Evolutionary conservation across 2,888 invertebrate genomes (phyloP).

Genomic region (Smittia sp.): DNA sequence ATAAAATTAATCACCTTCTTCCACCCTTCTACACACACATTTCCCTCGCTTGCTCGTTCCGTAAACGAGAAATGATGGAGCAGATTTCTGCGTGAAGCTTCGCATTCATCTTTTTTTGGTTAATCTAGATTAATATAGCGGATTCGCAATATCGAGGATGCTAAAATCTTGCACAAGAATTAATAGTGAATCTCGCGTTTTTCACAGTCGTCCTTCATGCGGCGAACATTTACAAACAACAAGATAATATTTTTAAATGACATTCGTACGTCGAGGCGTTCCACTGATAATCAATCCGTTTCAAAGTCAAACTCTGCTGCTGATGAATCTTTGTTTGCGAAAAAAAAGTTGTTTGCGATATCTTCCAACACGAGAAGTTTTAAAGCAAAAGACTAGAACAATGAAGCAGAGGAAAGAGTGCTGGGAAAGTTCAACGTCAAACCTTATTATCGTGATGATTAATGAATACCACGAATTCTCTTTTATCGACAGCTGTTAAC

Average conservation of each 20-base stretch:
- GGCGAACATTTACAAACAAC: too few relatives aligned
- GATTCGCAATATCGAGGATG: not conserved
- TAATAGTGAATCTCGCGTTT: slow-evolving; percentile 30
- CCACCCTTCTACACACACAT: not conserved
- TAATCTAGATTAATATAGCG: slow-evolving; percentile 40
- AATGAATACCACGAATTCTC: slow-evolving; percentile 35
- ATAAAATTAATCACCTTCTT: slow-evolving; percentile 7
- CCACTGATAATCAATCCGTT: too few relatives aligned
- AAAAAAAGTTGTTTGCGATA: too few relatives aligned
- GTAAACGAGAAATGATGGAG: slow-evolving; percentile 26
- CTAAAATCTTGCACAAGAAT: not conserved
- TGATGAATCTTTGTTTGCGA: too few relatives aligned
- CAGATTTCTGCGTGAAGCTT: slow-evolving; percentile 20
- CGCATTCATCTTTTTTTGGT: slow-evolving; percentile 12
- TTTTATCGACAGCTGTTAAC: slow-evolving; percentile 40
- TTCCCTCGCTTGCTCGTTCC: not conserved
- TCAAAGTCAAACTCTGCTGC: too few relatives aligned
- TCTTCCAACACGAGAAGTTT: not conserved
- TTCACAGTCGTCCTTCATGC: too few relatives aligned
- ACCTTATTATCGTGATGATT: slow-evolving; percentile 41
- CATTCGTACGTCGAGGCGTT: too few relatives aligned
- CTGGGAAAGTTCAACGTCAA: not conserved
- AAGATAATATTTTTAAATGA: too few relatives aligned
- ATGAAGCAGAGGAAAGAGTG: not conserved
- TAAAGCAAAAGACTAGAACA: not conserved